Evolutionary conservation across 2,797 vertebrate species (phyloP).

Genomic region (Rhinophrynus dorsalis): DNA sequence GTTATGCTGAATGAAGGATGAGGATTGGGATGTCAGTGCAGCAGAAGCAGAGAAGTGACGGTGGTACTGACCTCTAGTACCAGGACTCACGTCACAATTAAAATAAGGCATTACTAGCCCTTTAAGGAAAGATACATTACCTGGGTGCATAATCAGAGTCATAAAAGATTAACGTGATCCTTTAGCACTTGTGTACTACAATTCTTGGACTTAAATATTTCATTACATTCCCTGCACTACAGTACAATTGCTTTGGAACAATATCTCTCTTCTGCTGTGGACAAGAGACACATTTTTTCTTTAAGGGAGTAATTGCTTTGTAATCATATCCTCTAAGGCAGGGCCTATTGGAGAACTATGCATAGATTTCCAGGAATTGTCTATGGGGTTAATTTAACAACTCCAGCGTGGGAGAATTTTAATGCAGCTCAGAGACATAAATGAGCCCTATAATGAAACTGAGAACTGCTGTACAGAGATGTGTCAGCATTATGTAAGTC

Average conservation of each 20-base stretch:
- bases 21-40: no score
- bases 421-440: constrained; percentile 8
- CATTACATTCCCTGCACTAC: constrained; percentile 14
- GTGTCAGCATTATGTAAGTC: neutral
- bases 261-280: constrained; percentile 18
- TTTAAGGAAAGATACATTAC: no score
- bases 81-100: no score
- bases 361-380: neutral
- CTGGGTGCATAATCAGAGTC: no score
- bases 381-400: constrained; percentile 27
- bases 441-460: neutral
- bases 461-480: neutral
- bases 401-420: constrained; percentile 21
- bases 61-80: no score
- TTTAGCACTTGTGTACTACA: neutral
- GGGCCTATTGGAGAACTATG: neutral
- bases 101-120: no score
- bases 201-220: constrained; percentile 35
- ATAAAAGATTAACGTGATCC: no score
- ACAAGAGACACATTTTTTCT: neutral
- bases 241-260: constrained; percentile 36
- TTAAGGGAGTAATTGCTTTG: constrained; percentile 22
- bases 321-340: constrained; percentile 27
- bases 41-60: no score
- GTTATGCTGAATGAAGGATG: no score